Conservation (phyloP, 2,113 vertebrate genomes). For the Zingel zingel region DNA sequence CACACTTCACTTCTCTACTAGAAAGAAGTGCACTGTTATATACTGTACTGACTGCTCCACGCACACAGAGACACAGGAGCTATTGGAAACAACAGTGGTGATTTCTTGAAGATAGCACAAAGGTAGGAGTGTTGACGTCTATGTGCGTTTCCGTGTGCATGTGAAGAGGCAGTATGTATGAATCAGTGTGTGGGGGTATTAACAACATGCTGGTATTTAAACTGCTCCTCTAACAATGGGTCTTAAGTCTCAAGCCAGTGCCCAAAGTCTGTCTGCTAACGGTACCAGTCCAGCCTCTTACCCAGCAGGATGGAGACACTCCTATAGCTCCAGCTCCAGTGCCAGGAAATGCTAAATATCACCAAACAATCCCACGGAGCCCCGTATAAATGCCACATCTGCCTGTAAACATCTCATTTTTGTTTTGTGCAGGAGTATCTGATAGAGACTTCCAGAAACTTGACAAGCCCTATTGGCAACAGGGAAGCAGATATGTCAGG, state of each 20-base stretch:
- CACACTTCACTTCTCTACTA: constrained; percentile 79
- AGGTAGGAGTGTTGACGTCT: constrained; percentile 68
- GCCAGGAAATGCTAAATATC: constrained; percentile 63
- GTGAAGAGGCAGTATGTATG: constrained; percentile 65
- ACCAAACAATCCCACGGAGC: constrained; percentile 40
- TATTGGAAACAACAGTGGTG: constrained; percentile 62
- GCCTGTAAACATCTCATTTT: constrained; percentile 33
- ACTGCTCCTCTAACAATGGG: constrained; percentile 74
- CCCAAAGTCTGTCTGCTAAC: constrained; percentile 68
- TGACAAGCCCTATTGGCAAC: constrained; percentile 45
- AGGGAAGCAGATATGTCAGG: constrained; percentile 47
- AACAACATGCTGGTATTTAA: constrained; percentile 78
- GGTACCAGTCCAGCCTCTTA: constrained; percentile 65
- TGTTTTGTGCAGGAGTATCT: not conserved
- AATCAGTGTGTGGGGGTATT: constrained; percentile 76
- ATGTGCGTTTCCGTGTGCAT: constrained; percentile 51
- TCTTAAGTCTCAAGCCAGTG: constrained; percentile 71
- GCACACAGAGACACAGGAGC: constrained; percentile 57
- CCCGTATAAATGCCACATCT: constrained; percentile 32
- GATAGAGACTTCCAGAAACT: constrained; percentile 48
- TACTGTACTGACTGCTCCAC: constrained; percentile 62
- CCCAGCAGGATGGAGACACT: constrained; percentile 67
- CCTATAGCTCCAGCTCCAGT: constrained; percentile 22
- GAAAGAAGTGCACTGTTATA: constrained; percentile 67
- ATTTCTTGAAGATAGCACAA: constrained; percentile 67